A percentile compares a stretch with the other conserved stretches of the same genome.
Evolutionary conservation across 2,888 invertebrate genomes (phyloP).

Genomic region (Apamea sordens): DNA sequence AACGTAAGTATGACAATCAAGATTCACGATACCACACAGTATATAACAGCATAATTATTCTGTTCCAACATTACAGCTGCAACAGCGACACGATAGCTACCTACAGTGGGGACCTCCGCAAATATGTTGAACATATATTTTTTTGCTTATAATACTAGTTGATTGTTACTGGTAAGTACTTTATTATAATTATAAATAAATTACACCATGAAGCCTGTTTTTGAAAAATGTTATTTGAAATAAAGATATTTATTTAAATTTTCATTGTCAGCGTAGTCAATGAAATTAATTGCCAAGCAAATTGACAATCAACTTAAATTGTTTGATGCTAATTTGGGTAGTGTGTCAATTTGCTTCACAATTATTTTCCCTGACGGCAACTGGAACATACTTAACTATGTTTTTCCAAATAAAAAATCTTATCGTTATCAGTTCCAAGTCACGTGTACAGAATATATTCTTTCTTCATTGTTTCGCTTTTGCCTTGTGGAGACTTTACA

Average conservation of each 20-base stretch:
- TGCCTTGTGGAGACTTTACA: too few relatives aligned
- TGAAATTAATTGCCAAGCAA: neutral
- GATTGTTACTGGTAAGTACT: slow-evolving; percentile 12
- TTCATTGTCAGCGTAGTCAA: neutral
- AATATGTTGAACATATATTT: slow-evolving; percentile 7
- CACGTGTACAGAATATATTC: too few relatives aligned
- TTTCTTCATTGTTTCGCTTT: too few relatives aligned
- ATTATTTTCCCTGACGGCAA: too few relatives aligned
- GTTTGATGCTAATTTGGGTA: too few relatives aligned
- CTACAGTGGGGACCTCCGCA: neutral
- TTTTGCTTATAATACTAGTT: slow-evolving; percentile 9
- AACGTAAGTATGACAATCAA: neutral
- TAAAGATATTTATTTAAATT: neutral
- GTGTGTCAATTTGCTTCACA: too few relatives aligned
- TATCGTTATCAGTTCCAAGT: too few relatives aligned
- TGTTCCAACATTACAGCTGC: neutral
- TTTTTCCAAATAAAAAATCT: too few relatives aligned
- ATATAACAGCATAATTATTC: slow-evolving; percentile 7
- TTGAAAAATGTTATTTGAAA: neutral
- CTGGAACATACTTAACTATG: too few relatives aligned
- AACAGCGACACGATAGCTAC: neutral
- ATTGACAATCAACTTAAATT: neutral
- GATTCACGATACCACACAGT: neutral
- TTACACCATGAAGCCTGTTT: neutral
- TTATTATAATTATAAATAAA: neutral